These are phyloP conservation scores for Corbicula japonica DNA, from an alignment of 2,888 invertebrate genomes.

Conservation along the genomic window DNA sequence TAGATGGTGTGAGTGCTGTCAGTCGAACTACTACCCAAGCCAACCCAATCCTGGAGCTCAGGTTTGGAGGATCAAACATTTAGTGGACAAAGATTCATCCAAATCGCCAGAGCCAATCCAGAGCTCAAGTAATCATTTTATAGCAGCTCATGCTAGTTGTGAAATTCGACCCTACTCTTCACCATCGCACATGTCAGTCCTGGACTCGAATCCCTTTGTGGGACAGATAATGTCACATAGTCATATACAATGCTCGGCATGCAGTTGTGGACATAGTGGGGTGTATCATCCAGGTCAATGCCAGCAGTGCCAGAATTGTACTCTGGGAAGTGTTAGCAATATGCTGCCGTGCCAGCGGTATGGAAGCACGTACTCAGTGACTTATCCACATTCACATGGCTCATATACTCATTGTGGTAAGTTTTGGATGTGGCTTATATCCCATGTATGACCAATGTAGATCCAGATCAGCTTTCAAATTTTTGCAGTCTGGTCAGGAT, in stretches of 20 bases:
- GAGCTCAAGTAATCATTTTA: conserved; percentile 60
- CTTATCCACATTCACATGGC: conserved; percentile 67
- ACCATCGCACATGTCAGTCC: conserved; percentile 58
- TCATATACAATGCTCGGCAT: conserved; percentile 54
- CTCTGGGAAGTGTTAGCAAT: conserved; percentile 72
- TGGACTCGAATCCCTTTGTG: conserved; percentile 64
- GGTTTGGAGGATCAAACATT: conserved; percentile 66
- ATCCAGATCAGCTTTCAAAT: too few species aligned
- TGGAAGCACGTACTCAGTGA: conserved; percentile 75
- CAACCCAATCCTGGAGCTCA: conserved; percentile 55
- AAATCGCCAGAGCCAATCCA: conserved; percentile 57
- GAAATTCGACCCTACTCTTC: conserved; percentile 61
- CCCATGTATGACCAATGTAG: too few species aligned
- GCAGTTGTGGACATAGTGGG: conserved; percentile 59
- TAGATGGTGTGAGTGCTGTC: conserved; percentile 65
- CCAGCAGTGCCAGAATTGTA: conserved; percentile 75
- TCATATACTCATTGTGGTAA: conserved; percentile 64
- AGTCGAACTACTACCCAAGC: conserved; percentile 60
- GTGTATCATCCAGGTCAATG: conserved; percentile 65
- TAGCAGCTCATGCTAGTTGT: conserved; percentile 56
- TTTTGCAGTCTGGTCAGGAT: too few species aligned
- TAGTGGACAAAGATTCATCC: conserved; percentile 53
- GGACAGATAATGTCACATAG: conserved; percentile 62
- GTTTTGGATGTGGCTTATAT: too few species aligned
- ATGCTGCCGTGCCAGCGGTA: conserved; percentile 71